A percentile compares a stretch with the other conserved stretches of the same genome.
These are phyloP conservation scores for Parapsyche elsis DNA, from an alignment of 1,140 invertebrate species.

Conservation along the genomic window DNA sequence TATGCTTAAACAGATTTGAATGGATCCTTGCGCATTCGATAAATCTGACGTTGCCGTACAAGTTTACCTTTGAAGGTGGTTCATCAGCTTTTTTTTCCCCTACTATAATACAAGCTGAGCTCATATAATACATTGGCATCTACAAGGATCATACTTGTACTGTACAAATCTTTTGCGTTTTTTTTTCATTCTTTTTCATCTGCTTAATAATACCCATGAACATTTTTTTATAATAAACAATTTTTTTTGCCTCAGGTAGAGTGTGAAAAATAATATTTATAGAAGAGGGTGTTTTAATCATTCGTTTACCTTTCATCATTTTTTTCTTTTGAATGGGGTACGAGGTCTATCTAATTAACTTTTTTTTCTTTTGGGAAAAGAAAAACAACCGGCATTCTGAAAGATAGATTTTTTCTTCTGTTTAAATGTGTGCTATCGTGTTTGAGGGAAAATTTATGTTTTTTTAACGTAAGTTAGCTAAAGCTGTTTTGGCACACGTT, in stretches of 20 bases:
- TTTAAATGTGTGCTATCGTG: not conserved
- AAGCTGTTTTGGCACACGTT: conserved; percentile 47
- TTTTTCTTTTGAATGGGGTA: not conserved
- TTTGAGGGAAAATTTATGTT: conserved; percentile 1
- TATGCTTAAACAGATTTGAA: conserved; percentile 56
- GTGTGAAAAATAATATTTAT: conserved; percentile 3
- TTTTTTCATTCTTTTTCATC: conserved; percentile 4
- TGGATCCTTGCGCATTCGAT: conserved; percentile 42
- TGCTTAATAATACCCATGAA: conserved; percentile 13
- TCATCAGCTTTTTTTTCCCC: not conserved
- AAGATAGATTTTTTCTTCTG: not conserved
- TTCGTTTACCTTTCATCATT: conserved; percentile 11
- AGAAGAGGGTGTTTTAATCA: not conserved
- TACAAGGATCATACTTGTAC: conserved; percentile 5
- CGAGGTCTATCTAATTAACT: conserved; percentile 16
- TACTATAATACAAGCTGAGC: not conserved
- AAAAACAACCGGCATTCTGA: too few species aligned
- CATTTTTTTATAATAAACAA: not conserved
- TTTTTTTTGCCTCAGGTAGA: conserved; percentile 1
- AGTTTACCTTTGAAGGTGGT: conserved; percentile 41
- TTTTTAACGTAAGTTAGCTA: conserved; percentile 7
- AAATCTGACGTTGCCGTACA: conserved; percentile 38
- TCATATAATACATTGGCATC: not conserved
- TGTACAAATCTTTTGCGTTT: conserved; percentile 6
- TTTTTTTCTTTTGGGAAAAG: not conserved